Conservation (phyloP, 2,113 vertebrate genomes). For the Pardalotus punctatus region DNA sequence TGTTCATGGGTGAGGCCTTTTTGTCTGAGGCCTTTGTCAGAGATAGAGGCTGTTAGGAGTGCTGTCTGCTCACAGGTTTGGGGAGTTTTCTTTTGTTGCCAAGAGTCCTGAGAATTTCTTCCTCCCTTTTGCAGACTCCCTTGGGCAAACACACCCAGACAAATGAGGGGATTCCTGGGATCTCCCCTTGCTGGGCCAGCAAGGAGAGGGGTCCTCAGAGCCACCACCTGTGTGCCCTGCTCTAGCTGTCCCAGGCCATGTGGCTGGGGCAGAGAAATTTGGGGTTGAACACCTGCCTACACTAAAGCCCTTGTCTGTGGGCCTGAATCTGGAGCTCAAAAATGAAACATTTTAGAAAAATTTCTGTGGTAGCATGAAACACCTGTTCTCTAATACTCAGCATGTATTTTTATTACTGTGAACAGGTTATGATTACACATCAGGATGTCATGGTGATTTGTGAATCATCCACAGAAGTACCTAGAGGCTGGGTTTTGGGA, state of each 20-base stretch:
- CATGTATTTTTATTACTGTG: neutral
- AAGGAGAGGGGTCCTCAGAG: neutral
- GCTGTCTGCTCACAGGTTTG: neutral
- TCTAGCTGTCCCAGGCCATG: neutral
- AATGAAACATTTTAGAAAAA: neutral
- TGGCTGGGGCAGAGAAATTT: neutral
- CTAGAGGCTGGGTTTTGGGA: neutral
- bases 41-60: neutral
- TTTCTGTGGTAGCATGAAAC: neutral
- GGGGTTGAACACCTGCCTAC: neutral
- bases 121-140: neutral
- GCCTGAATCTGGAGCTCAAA: neutral
- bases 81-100: neutral
- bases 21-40: slow-evolving; percentile 17
- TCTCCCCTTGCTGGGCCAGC: neutral
- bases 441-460: neutral
- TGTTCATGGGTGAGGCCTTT: neutral
- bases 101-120: neutral
- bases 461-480: neutral
- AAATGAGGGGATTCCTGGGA: neutral
- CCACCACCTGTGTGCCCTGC: neutral
- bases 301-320: neutral
- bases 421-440: neutral
- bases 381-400: neutral
- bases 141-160: neutral